A percentile compares a stretch with the other conserved stretches of the same genome.
These are phyloP conservation scores for Megaceryle maxima DNA, from an alignment of 2,113 vertebrate genomes.

Conservation along the genomic window DNA sequence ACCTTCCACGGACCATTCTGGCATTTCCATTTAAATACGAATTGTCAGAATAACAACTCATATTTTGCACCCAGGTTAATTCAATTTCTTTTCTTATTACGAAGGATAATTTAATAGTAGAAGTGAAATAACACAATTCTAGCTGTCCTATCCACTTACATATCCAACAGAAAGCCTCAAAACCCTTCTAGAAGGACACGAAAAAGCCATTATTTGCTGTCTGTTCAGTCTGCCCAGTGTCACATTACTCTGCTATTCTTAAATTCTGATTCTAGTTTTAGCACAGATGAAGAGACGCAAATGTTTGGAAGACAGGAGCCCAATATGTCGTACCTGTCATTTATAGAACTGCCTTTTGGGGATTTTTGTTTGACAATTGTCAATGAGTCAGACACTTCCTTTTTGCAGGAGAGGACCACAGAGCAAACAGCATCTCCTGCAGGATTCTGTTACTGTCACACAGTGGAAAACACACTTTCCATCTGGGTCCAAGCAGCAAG, in stretches of 20 bases:
- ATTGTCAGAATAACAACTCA: slow-evolving; percentile 1
- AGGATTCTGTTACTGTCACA: not conserved
- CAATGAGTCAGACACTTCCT: not conserved
- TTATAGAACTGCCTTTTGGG: not conserved
- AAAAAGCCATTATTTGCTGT: not conserved
- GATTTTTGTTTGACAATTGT: not conserved
- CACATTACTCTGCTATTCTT: not conserved
- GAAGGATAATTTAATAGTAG: not conserved
- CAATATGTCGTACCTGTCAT: not conserved
- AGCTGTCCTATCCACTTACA: not conserved
- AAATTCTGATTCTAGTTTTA: not conserved
- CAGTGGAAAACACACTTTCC: not conserved
- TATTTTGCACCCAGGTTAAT: slow-evolving; percentile 5
- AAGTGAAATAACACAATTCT: not conserved
- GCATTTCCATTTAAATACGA: not conserved
- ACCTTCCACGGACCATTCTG: not conserved
- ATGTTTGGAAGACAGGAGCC: not conserved
- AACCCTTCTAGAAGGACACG: not conserved
- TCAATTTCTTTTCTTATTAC: not conserved
- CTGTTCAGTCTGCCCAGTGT: not conserved
- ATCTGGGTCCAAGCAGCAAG: not conserved
- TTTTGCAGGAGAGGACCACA: not conserved
- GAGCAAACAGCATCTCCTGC: not conserved
- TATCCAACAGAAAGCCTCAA: not conserved
- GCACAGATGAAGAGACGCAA: not conserved